Percentiles rank a stretch among this genome's conserved stretches.
These are phyloP conservation scores for Heterotis niloticus DNA, from an alignment of 2,113 vertebrate genomes.

Conservation along the genomic window DNA sequence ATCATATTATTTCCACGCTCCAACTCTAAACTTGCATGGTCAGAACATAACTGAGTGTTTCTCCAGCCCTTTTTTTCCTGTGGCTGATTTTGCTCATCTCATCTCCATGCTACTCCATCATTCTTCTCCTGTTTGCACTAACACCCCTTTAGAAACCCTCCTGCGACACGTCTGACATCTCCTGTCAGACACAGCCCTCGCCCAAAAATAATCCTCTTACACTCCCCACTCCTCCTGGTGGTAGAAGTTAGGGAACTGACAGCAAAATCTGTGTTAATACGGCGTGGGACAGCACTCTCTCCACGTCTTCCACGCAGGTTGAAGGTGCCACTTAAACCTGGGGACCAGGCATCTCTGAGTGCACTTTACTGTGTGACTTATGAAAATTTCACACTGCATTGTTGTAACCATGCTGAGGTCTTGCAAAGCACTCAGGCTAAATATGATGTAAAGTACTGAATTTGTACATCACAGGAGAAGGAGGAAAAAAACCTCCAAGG, in stretches of 20 bases:
- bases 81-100: background rate
- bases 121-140: background rate
- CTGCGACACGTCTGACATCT: background rate
- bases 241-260: background rate
- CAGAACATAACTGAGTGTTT: no score
- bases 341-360: background rate
- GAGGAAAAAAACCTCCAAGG: background rate
- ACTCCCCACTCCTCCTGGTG: background rate
- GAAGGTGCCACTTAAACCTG: background rate
- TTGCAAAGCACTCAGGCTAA: slow-evolving; percentile 1
- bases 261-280: background rate
- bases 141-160: background rate
- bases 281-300: background rate
- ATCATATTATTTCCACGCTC: background rate
- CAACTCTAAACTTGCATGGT: background rate
- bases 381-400: background rate
- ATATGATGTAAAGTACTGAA: background rate
- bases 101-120: background rate
- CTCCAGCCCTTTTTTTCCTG: no score
- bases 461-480: no score
- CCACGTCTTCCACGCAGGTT: background rate
- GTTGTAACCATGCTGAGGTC: background rate
- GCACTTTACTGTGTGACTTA: background rate
- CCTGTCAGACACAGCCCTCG: background rate
- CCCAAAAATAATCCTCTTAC: background rate